Conservation (phyloP, 2,888 invertebrate species). For the Tachina fera region DNA sequence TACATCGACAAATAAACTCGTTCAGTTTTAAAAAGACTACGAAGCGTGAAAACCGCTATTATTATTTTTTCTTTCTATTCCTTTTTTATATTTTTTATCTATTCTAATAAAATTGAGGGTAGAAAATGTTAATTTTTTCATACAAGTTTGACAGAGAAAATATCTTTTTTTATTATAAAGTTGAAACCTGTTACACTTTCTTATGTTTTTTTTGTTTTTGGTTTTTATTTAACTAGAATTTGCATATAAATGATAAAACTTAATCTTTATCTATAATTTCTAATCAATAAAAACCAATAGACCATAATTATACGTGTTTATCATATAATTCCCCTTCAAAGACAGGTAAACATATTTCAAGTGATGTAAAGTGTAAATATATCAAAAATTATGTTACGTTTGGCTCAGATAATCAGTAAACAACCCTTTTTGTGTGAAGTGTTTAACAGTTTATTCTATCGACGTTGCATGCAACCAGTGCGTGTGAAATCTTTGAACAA, state of each 20-base stretch:
- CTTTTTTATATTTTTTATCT: neutral
- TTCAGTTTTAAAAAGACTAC: no score
- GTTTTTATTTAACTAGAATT: slow-evolving; percentile 40
- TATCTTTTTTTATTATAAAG: slow-evolving; percentile 24
- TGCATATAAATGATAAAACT: slow-evolving; percentile 71
- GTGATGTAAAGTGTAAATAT: neutral
- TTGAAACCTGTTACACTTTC: slow-evolving; percentile 21
- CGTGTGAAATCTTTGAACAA: neutral
- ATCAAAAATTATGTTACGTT: neutral
- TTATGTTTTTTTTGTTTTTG: no score
- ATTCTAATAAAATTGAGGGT: neutral
- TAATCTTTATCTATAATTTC: slow-evolving; percentile 60
- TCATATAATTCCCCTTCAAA: slow-evolving; percentile 44
- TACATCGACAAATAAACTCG: no score
- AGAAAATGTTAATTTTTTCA: slow-evolving; percentile 12
- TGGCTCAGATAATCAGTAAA: neutral
- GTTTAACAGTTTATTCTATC: neutral
- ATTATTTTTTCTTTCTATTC: slow-evolving; percentile 14
- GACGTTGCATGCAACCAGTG: neutral
- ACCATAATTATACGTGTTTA: slow-evolving; percentile 64
- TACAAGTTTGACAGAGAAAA: slow-evolving; percentile 36
- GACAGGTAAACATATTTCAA: neutral
- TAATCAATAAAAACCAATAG: slow-evolving; percentile 65
- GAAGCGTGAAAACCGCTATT: no score
- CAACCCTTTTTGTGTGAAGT: slow-evolving; percentile 12